Evolutionary conservation across 2,797 vertebrate species (phyloP).

Genomic region (Arnoldichthys spilopterus): DNA sequence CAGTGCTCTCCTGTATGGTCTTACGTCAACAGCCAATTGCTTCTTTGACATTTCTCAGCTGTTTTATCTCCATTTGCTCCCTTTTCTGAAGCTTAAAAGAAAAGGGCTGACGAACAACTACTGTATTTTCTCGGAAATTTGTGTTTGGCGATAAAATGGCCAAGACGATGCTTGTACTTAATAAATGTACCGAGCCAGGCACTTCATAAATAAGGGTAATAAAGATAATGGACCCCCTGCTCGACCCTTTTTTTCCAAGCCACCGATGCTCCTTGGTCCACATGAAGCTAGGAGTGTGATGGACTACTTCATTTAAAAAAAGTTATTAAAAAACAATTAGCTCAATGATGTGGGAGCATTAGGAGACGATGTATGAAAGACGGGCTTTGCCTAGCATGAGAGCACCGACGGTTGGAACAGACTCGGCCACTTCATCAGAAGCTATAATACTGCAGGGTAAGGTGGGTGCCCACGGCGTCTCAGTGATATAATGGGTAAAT

Average conservation of each 20-base stretch:
- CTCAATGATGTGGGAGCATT: slow-evolving; percentile 66
- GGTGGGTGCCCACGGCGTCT: slow-evolving; percentile 21
- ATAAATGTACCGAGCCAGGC: slow-evolving; percentile 25
- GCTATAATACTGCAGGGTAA: slow-evolving; percentile 12
- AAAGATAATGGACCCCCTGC: slow-evolving; percentile 43
- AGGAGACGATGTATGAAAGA: slow-evolving; percentile 60
- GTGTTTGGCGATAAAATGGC: background rate
- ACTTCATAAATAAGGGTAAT: slow-evolving; percentile 48
- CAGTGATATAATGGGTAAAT: slow-evolving; percentile 38
- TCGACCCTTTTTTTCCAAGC: slow-evolving; percentile 45
- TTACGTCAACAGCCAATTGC: background rate
- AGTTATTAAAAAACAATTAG: slow-evolving; percentile 82
- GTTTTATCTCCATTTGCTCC: background rate
- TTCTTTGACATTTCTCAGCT: background rate
- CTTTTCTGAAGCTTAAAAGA: background rate
- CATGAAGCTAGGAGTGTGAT: slow-evolving; percentile 72
- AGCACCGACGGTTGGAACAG: slow-evolving; percentile 18
- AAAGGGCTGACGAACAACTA: background rate
- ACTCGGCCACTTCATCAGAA: slow-evolving; percentile 50
- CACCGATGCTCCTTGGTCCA: slow-evolving; percentile 62
- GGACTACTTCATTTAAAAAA: slow-evolving; percentile 76
- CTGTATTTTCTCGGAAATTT: background rate
- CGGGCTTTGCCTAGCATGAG: slow-evolving; percentile 25
- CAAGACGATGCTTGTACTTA: background rate
- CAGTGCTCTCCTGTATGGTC: background rate